Conservation (phyloP, 1,140 invertebrate genomes). For the Tetranychus urticae region DNA sequence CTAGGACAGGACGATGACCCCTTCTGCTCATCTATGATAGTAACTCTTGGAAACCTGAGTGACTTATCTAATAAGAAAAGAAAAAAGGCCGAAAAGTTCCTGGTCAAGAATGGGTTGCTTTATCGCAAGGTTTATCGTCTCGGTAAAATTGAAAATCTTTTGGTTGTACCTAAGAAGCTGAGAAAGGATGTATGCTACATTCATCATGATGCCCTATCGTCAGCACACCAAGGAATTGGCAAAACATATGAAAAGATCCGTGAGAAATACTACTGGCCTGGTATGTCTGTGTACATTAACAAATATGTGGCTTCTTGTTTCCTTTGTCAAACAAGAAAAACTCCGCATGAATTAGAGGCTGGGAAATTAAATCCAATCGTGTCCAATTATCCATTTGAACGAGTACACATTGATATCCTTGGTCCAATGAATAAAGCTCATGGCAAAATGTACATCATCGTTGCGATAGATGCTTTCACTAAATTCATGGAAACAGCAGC, state of each 20-base stretch:
- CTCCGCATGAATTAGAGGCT: constrained; percentile 1
- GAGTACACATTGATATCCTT: constrained; percentile 17
- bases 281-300: too few species aligned
- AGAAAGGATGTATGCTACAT: too few species aligned
- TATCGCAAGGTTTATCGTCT: too few species aligned
- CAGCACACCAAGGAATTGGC: neutral
- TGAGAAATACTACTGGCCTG: too few species aligned
- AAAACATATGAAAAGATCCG: too few species aligned
- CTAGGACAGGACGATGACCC: neutral
- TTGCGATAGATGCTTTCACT: constrained; percentile 16
- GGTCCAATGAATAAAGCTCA: constrained; percentile 13
- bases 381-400: neutral
- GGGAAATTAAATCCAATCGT: constrained; percentile 4
- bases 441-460: constrained; percentile 15
- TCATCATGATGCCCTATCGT: neutral
- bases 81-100: constrained; percentile 3
- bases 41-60: constrained; percentile 20
- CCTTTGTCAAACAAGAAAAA: constrained; percentile 9
- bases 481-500: constrained; percentile 15
- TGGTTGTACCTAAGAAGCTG: too few species aligned
- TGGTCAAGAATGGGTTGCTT: neutral
- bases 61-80: constrained; percentile 14
- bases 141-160: too few species aligned
- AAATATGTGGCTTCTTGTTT: constrained; percentile 10
- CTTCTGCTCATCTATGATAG: constrained; percentile 20